Base-by-base conservation (phyloP, 2,888 invertebrate genomes). In the Cantharis flavilabris region DNA sequence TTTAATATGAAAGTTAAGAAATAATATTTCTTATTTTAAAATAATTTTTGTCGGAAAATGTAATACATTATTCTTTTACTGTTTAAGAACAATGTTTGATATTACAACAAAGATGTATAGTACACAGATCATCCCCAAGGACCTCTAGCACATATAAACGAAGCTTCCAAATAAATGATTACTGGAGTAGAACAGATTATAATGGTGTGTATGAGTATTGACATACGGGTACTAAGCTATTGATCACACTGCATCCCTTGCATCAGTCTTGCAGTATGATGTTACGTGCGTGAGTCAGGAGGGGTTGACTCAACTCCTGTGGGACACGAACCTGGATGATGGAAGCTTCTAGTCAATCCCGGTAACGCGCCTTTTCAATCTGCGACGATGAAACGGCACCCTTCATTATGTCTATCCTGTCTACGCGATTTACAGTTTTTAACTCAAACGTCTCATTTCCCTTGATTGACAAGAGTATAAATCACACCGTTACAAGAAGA, bases 291-390 rank as follows among this genome's bases (percentile, higher is more conserved):
- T 85, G 86, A 84, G 85, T 85, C 84, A 85, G 82, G 80, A 82
- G 81, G 83, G 84, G 84, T 85, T 85, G 85, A 84, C 82, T 85
- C 84, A 85, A 86, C 83, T 86, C 87, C 87, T 85, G 75, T 49
- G 86, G 87, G 87, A 87, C 82, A 79, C 77, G 83, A 86, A 84
- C 84, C 84, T 84, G 86, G 86, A 87, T 87, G 87, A 87, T 87
- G 87, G 87, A 87, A 85, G 85, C 85, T 84, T 83, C 84, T 84
- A 87, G 86, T 87, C 87, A 87, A 87, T 88, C 86, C 86, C 83
- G 85, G 87, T 87, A 86, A 87, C 87, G 87, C 86, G 86, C 85
- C 87, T 87, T 88, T 88, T 88, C 87, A 88, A 87, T 87, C 87
- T 87, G 84, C 86, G 83, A 82, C 84, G 85, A 85, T 85, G 84